Conservation (phyloP, 1,140 invertebrate genomes). For the Pemphigus obesinymphae region DNA sequence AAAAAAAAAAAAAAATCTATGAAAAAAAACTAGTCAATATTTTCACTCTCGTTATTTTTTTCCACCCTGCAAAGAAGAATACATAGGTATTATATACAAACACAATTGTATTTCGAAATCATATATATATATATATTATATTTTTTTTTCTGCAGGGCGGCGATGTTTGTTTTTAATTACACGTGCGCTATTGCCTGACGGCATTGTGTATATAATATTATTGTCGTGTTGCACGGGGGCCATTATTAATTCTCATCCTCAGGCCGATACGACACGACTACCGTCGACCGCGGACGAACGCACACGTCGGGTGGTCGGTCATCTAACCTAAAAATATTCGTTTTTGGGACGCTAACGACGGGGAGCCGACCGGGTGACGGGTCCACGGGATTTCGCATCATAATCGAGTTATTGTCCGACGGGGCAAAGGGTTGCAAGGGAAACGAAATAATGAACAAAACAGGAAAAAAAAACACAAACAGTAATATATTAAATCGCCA, state of each 20-base stretch:
- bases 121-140: neutral
- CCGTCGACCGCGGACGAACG: neutral
- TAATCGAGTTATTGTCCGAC: constrained; percentile 10
- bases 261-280: neutral
- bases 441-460: neutral
- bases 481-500: neutral
- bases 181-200: neutral
- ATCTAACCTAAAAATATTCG: too few relatives aligned
- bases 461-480: neutral
- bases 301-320: neutral
- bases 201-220: too few relatives aligned
- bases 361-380: neutral
- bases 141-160: neutral
- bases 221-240: neutral
- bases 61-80: too few relatives aligned
- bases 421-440: neutral
- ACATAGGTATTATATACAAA: too few relatives aligned
- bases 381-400: neutral
- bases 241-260: neutral
- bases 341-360: too few relatives aligned
- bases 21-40: too few relatives aligned
- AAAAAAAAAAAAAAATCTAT: too few relatives aligned
- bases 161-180: neutral
- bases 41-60: too few relatives aligned
- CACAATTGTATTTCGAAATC: neutral